Conservation (phyloP, 1,140 invertebrate genomes). For the Drosophila repleta region DNA sequence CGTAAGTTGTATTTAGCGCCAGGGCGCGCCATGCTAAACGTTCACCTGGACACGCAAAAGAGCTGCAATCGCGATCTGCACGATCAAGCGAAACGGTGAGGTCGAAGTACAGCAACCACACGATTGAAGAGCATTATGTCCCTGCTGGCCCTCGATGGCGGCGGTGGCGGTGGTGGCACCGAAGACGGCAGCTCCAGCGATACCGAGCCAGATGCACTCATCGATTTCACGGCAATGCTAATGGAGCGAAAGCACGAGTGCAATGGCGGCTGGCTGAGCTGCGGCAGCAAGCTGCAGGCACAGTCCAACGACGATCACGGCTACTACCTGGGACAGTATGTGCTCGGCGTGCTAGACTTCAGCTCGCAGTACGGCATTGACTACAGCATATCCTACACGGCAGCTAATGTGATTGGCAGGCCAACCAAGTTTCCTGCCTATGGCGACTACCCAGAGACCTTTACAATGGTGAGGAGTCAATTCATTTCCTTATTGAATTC, state of each 20-base stretch:
- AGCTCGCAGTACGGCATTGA: slow-evolving; percentile 95
- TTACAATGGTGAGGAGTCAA: slow-evolving; percentile 91
- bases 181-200: slow-evolving; percentile 48
- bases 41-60: slow-evolving; percentile 43
- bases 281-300: slow-evolving; percentile 32
- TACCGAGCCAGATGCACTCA: slow-evolving; percentile 54
- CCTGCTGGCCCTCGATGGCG: slow-evolving; percentile 41
- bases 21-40: slow-evolving; percentile 53
- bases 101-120: slow-evolving; percentile 27
- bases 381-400: slow-evolving; percentile 94
- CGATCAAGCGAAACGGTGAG: slow-evolving; percentile 56
- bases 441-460: slow-evolving; percentile 95
- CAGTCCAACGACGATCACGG: slow-evolving; percentile 40
- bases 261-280: slow-evolving; percentile 28
- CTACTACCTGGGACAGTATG: slow-evolving; percentile 87
- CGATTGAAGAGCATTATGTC: slow-evolving; percentile 51
- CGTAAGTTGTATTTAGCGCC: slow-evolving; percentile 3
- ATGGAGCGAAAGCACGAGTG: slow-evolving; percentile 40
- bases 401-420: slow-evolving; percentile 92
- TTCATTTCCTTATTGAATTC: not conserved
- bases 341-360: slow-evolving; percentile 90
- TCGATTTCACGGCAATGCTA: slow-evolving; percentile 67
- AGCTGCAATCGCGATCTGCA: slow-evolving; percentile 15
- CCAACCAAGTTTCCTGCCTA: slow-evolving; percentile 93
- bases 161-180: slow-evolving; percentile 2